A percentile compares a stretch with the other conserved stretches of the same genome.
These are phyloP conservation scores for Lottia gigantea DNA, from an alignment of 2,888 invertebrate genomes.

Conservation along the genomic window DNA sequence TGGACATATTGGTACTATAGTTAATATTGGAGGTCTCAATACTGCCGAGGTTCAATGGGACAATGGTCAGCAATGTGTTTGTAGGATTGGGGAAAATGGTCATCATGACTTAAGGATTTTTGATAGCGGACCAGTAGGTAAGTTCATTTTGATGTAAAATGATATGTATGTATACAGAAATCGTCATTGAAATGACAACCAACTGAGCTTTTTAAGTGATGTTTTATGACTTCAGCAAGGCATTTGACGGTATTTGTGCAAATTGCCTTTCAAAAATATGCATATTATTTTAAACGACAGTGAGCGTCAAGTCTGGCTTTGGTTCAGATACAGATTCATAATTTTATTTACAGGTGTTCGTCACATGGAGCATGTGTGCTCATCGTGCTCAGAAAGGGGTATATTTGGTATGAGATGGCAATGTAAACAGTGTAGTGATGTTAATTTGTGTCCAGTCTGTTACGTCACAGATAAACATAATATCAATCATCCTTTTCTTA, in stretches of 20 bases:
- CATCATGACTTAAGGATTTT: constrained; percentile 82
- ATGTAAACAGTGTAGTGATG: constrained; percentile 27
- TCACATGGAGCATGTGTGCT: constrained; percentile 18
- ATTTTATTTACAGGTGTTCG: constrained; percentile 18
- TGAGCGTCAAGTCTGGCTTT: too few species aligned
- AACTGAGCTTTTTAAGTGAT: too few species aligned
- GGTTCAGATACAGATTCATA: too few species aligned
- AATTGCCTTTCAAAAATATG: too few species aligned
- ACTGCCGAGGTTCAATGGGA: constrained; percentile 90
- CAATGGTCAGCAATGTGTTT: constrained; percentile 70
- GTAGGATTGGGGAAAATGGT: constrained; percentile 84
- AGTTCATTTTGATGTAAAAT: constrained; percentile 40
- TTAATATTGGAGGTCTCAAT: constrained; percentile 77
- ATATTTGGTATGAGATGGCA: constrained; percentile 38
- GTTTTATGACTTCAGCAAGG: neutral
- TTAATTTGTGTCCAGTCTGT: constrained; percentile 33
- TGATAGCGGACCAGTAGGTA: constrained; percentile 85
- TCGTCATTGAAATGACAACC: neutral
- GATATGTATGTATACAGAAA: too few species aligned
- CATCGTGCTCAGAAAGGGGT: constrained; percentile 24
- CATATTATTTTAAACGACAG: too few species aligned
- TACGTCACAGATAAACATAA: constrained; percentile 40
- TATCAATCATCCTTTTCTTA: constrained; percentile 25
- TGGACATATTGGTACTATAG: constrained; percentile 67
- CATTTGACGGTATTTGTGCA: too few species aligned